Evolutionary conservation across 2,888 invertebrate genomes (phyloP), one percentile per base, ranked within the genome.

Genomic region (Drosophila sordidula): DNA sequence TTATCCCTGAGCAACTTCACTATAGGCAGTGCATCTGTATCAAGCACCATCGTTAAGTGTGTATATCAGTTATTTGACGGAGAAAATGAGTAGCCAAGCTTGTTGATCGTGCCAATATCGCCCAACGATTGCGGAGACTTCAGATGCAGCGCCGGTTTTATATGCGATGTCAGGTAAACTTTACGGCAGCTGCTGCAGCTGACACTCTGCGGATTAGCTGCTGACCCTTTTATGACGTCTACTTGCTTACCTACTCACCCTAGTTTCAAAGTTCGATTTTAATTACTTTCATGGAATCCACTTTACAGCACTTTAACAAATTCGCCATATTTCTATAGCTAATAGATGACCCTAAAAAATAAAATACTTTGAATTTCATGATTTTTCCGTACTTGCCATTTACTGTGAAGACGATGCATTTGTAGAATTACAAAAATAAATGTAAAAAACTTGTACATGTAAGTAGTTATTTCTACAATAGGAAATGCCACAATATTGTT

Each of bases 351-450:
- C 38, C 38, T 14, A 16, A 16, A 39, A n/a, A 32, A 14, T 46
- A 62, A 42, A 54, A 16, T 14, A 26, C 0, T 0, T 22, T 16
- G 39, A n/a, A n/a, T 39, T 0, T n/a, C 38, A 1, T 45, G 45
- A 18, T 55, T 82, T 75, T 58, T 54, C 22, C 74, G 56, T 78
- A 84, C 69, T 87, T 87, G 89, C 89, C 76, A 75, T 87, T 84
- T 84, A 74, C 80, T 89, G 70, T 79, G 61, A 70, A 69, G 66
- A 56, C 59, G 54, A 54, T 70, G 76, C 51, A 49, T 57, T 86
- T 80, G 69, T 88, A 75, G 81, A 78, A 71, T 78, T 85, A 89
- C 70, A 85, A 85, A 85, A 85, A 85, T 89, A 85, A 85, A 89
- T 85, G 76, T 81, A 85, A 85, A 80, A 84, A 84, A 87, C 89